phyloP scores from a whole-genome alignment of 2,888 invertebrate genomes.

The Apamea sordens region DNA sequence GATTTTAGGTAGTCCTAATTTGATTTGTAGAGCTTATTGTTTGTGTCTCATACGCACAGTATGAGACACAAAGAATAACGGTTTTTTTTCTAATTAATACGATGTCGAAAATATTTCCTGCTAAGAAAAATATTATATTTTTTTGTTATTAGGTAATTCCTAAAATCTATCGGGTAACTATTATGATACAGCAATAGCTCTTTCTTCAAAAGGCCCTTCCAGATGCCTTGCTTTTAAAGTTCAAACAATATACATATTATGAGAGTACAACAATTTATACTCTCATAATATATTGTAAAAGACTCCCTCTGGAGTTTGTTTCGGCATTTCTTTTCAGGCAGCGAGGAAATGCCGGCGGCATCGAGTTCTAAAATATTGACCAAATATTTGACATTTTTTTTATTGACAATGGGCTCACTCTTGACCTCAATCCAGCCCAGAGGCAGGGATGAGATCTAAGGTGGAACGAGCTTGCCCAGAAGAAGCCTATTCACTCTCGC shows the following conservation, averaged over 20 bases:
- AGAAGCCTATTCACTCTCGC: too few relatives aligned
- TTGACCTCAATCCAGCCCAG: too few relatives aligned
- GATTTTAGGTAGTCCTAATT: not conserved
- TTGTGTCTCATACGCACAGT: too few relatives aligned
- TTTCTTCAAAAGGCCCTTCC: not conserved
- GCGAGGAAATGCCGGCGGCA: not conserved
- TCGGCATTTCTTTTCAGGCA: not conserved
- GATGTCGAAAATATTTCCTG: not conserved
- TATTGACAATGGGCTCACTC: too few relatives aligned
- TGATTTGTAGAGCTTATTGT: not conserved
- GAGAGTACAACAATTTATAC: not conserved
- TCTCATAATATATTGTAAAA: not conserved
- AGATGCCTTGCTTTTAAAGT: not conserved
- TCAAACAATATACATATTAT: too few relatives aligned
- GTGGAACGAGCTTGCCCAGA: too few relatives aligned
- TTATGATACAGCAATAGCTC: not conserved
- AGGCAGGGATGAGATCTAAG: too few relatives aligned
- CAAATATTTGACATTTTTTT: too few relatives aligned
- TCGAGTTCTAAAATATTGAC: not conserved
- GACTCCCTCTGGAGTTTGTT: not conserved
- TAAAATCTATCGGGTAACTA: not conserved
- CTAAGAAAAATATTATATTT: not conserved
- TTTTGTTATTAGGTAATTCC: not conserved
- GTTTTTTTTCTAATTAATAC: not conserved
- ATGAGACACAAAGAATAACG: too few relatives aligned